Base-by-base conservation (phyloP, 2,113 vertebrate species). In the Nansenia antarctica region DNA sequence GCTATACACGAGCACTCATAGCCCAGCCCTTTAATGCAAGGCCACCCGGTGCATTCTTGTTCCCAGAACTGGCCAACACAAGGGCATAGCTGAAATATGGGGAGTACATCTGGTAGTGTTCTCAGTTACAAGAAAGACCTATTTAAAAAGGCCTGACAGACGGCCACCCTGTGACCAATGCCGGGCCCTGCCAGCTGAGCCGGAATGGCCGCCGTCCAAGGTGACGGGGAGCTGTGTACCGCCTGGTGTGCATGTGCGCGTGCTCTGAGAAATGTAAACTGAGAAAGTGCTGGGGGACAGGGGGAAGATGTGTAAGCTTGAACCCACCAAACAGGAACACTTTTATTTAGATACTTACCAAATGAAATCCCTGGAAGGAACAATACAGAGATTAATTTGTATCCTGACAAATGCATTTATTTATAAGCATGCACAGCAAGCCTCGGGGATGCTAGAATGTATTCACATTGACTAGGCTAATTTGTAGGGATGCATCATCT, bases 101-200 rank as follows among this genome's bases (percentile, higher is more conserved):
- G 59, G 61, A 55, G 77, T 84, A 67, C 86, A 88, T 89, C 87
- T 81, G 85, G 85, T 71, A 70, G 75, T 74, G 80, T 76, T 88
- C 86, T 93, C 90, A 87, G 87, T 90, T 91, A 89, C 91, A 89
- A 82, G 86, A 86, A 85, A 89, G 87, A 85, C 78, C 70, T 73
- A 85, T 91, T 91, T 92, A 87, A 92, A 89, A 91, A 81, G 77
- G 72, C 58, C 84, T 72, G 79, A 85, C 76, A 86, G 80, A 84
- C 80, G 74, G 78, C 77, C 83, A 84, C 83, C 90, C 83, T 86
- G 89, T 91, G 87, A 91, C 88, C 82, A 20, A 60, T 45, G 63
- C 70, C 8, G 66, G 60, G 60, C 75, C 70, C 79, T 77, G 90
- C 89, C 91, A 92, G 84, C 86, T 89, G 87, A 86, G 90, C 77